phyloP scores from a whole-genome alignment of 2,113 vertebrate genomes.

The Peromyscus californicus region DNA sequence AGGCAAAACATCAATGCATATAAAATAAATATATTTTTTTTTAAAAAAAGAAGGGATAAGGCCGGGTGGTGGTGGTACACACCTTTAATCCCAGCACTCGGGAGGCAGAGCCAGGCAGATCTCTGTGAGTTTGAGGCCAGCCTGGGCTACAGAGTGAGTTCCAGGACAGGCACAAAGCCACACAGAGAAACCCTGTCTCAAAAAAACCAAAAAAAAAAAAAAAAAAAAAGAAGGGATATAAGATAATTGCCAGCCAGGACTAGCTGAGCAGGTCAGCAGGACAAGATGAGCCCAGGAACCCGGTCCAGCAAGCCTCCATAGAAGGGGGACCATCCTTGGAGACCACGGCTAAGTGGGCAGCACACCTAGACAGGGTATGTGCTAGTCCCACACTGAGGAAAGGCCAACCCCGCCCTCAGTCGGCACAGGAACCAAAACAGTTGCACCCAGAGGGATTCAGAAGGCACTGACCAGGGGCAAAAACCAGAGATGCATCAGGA shows the following conservation, averaged over 20 bases:
- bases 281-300: background rate
- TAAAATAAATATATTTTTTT: too few relatives aligned
- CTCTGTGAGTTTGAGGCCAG: too few relatives aligned
- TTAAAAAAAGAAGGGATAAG: background rate
- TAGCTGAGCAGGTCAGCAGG: background rate
- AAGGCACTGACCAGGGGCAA: background rate
- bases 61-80: too few relatives aligned
- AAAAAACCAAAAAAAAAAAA: too few relatives aligned
- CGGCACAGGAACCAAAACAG: background rate
- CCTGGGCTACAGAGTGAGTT: too few relatives aligned
- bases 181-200: too few relatives aligned
- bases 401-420: background rate
- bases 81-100: too few relatives aligned
- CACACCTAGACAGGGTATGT: background rate
- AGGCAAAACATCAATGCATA: too few relatives aligned
- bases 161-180: too few relatives aligned
- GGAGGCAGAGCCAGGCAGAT: too few relatives aligned
- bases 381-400: background rate
- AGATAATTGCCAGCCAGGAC: background rate
- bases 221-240: background rate
- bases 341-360: background rate
- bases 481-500: background rate
- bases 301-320: background rate
- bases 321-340: background rate
- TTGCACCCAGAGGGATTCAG: background rate